These are phyloP conservation scores for Meda fulgida DNA, from an alignment of 2,797 vertebrate genomes.

Conservation along the genomic window DNA sequence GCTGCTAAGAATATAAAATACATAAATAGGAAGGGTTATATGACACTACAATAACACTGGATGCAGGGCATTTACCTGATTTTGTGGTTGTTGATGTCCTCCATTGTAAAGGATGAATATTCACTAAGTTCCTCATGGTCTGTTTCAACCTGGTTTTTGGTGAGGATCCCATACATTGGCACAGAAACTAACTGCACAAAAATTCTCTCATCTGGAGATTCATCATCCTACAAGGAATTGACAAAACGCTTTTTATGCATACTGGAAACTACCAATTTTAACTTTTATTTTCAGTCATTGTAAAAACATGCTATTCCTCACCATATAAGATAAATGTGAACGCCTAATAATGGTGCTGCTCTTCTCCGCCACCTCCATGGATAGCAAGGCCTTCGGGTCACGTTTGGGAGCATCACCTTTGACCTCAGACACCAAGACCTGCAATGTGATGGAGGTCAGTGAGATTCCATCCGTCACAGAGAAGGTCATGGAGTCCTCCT, in stretches of 20 bases:
- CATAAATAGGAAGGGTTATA: background rate
- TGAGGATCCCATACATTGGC: slow-evolving; percentile 89
- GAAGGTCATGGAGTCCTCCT: slow-evolving; percentile 87
- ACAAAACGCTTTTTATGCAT: background rate
- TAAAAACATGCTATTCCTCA: slow-evolving; percentile 69
- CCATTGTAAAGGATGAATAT: slow-evolving; percentile 92
- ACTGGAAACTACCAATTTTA: background rate
- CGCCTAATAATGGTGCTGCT: slow-evolving; percentile 83
- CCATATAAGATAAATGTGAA: slow-evolving; percentile 86
- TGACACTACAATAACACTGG: background rate
- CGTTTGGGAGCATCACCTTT: slow-evolving; percentile 73
- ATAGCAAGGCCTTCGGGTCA: slow-evolving; percentile 78
- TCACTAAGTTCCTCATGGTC: slow-evolving; percentile 81
- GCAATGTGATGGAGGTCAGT: slow-evolving; percentile 79
- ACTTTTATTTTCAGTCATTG: background rate
- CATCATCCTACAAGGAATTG: slow-evolving; percentile 76
- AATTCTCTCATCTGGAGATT: slow-evolving; percentile 85
- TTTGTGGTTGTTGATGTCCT: slow-evolving; percentile 86
- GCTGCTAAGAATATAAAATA: background rate
- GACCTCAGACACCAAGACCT: slow-evolving; percentile 79
- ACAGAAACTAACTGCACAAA: slow-evolving; percentile 88
- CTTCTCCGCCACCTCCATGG: slow-evolving; percentile 82
- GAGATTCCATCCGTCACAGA: slow-evolving; percentile 88
- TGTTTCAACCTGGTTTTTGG: slow-evolving; percentile 69
- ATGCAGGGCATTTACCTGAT: slow-evolving; percentile 80